Evolutionary conservation across 2,888 invertebrate genomes (phyloP).

Genomic region (Temnothorax unifasciatus): DNA sequence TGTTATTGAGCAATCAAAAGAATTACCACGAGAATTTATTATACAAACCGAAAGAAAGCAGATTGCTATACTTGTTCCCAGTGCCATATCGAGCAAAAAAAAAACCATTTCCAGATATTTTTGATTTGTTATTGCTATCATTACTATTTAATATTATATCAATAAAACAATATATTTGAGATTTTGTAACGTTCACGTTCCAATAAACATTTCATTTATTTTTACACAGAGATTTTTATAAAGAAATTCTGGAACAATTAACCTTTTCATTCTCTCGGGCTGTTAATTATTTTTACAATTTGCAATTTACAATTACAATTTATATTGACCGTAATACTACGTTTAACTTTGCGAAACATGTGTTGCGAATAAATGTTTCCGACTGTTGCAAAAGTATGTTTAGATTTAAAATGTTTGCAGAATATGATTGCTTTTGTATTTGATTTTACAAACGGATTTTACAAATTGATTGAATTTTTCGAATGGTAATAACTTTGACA

Average conservation of each 20-base stretch:
- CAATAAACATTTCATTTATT: background rate
- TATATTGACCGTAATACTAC: background rate
- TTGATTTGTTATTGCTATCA: background rate
- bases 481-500: background rate
- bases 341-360: background rate
- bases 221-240: background rate
- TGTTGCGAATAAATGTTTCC: background rate
- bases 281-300: slow-evolving; percentile 7
- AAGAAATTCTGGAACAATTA: background rate
- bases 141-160: background rate
- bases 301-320: background rate
- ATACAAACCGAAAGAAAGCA: background rate
- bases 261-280: background rate
- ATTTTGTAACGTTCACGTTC: background rate
- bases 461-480: background rate
- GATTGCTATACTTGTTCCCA: background rate
- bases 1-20: background rate
- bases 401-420: background rate
- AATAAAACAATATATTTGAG: background rate
- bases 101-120: background rate
- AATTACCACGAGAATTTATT: background rate
- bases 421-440: background rate
- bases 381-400: background rate
- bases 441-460: background rate
- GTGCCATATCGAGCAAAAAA: background rate